Base-by-base conservation (phyloP, 1,140 invertebrate genomes). In the Chironomus tepperi region DNA sequence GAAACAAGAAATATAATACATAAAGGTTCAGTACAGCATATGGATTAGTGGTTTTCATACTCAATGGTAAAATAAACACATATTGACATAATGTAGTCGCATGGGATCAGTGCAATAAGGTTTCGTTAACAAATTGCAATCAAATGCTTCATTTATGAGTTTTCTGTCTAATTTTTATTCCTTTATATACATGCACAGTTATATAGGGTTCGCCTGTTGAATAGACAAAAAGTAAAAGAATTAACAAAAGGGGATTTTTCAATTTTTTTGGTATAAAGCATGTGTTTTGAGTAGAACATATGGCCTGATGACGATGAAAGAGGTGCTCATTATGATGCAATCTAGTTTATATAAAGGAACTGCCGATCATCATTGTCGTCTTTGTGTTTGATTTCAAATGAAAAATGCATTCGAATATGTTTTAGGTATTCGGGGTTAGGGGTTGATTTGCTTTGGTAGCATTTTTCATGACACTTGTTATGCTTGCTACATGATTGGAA, bases 261-360 rank as follows among this genome's bases (percentile, higher is more conserved):
- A 34, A 12, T 57, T 57, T n/a, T n/a, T n/a, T 57, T 15, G n/a
- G n/a, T 57, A 57, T 57, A 57, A 57, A 57, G 47, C 47, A 57
- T 57, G 47, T 57, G 47, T 57, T 57, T 57, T 57, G 47, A 57
- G 47, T n/a, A 34, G 47, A 57, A 57, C 47, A 57, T 57, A 57
- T 57, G 47, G 47, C 12, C 7, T n/a, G 47, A 57, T 57, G 47
- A n/a, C 24, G 47, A 57, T n/a, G n/a, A 57, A 57, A 57, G 47
- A 57, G 47, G 47, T 57, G 47, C 47, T 57, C n/a, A 57, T 57
- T 57, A 57, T 57, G 47, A 12, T 57, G 47, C 47, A 57, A 57
- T 57, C 47, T n/a, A 57, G n/a, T 57, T 57, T 57, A 5, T n/a
- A 15, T 57, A 57, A 5, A 57, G 12, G 5, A 57, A n/a, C 1